Percentiles rank a stretch among this genome's conserved stretches.
Conservation (phyloP, 1,140 invertebrate species). For the Drosophila arawakana region DNA sequence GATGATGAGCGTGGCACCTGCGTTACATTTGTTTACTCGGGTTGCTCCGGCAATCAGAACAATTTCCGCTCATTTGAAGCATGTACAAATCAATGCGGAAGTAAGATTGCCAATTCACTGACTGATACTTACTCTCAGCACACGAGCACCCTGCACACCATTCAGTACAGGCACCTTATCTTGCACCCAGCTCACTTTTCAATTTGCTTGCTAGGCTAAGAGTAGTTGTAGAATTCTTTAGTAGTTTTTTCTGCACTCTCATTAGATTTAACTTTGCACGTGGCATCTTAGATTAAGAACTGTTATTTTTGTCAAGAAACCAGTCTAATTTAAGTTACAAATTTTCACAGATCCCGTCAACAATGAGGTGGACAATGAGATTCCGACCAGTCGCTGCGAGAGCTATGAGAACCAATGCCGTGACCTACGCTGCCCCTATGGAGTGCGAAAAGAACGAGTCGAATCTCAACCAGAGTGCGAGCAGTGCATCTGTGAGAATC, state of each 20-base stretch:
- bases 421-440: conserved; percentile 89
- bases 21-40: conserved; percentile 91
- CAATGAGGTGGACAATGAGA: conserved; percentile 55
- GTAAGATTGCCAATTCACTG: conserved; percentile 78
- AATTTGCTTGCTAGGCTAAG: conserved; percentile 56
- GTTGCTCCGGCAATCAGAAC: conserved; percentile 92
- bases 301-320: background rate
- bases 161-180: conserved; percentile 35
- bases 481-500: conserved; percentile 91
- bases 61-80: conserved; percentile 90
- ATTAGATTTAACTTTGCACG: conserved; percentile 67
- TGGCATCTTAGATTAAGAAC: conserved; percentile 7
- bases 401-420: conserved; percentile 86
- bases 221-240: conserved; percentile 39
- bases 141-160: conserved; percentile 47
- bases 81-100: conserved; percentile 87
- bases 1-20: conserved; percentile 90
- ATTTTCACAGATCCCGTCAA: conserved; percentile 48
- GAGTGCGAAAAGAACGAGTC: conserved; percentile 89
- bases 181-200: conserved; percentile 40
- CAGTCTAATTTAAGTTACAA: background rate
- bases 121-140: conserved; percentile 22
- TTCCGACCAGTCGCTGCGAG: conserved; percentile 85
- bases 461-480: conserved; percentile 87
- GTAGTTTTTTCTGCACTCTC: conserved; percentile 60